Evolutionary conservation across 2,888 invertebrate species (phyloP), one percentile per base, ranked within the genome.

Genomic region (Gisinianus flammeolus): DNA sequence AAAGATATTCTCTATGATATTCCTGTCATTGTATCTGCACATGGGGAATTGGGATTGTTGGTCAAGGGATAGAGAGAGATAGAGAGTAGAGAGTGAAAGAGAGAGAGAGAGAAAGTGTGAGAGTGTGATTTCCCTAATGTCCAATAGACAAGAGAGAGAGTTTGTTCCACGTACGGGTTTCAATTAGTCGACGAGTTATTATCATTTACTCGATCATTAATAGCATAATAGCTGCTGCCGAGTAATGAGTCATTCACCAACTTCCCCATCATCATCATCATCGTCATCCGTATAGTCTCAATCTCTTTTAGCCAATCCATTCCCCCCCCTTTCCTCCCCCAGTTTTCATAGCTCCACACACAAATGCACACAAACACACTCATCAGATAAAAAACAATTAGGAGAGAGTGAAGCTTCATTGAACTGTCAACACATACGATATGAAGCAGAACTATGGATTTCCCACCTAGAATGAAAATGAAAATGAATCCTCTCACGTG

Each of bases 131-230:
- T 44, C 44, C 44, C 44, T 1, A 44, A 44, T 6, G 44, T 19
- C 44, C 44, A 44, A 44, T 44, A 44, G 44, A 2, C 44, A 6
- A 6, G 44, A 44, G 44, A 44, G 16, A 44, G n/a, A 30, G 66
- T 66, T 10, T 62, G 62, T 62, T 62, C 26, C 24, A 2, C 22
- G 62, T 22, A 31, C 30, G 19, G 66, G 12, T 64, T 30, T 66
- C 66, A 66, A 66, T 66, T 66, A 66, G 66, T 28, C 12, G 31
- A 26, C 28, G 66, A 66, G 66, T 66, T 62, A 30, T 66, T 28
- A 66, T 66, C 66, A 66, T 66, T 66, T 66, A 30, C 26, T 10
- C 66, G 30, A 30, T 66, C 66, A 66, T 66, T 66, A 66, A 66
- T 66, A 30, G 66, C 16, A 66, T 66, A 66, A 66, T 66, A 66